These are phyloP conservation scores for Microcebus griseorufus DNA, from an alignment of 2,113 vertebrate species.

Conservation along the genomic window DNA sequence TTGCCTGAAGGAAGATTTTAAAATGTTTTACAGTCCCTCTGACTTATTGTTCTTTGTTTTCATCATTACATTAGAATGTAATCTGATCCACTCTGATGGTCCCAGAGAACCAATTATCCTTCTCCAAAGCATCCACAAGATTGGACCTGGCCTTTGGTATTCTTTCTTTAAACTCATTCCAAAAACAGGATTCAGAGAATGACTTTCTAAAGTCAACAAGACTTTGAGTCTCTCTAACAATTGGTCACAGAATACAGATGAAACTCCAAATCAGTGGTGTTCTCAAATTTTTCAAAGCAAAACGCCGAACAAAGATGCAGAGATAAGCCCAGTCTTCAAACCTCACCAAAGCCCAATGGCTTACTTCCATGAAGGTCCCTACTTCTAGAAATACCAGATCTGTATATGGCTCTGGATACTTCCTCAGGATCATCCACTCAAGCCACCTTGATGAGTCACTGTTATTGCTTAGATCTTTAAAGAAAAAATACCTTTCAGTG, in stretches of 20 bases:
- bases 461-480: background rate
- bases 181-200: slow-evolving; percentile 36
- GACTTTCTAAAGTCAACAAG: slow-evolving; percentile 51
- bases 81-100: background rate
- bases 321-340: slow-evolving; percentile 6
- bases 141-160: background rate
- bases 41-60: background rate
- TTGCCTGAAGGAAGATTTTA: background rate
- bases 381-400: background rate
- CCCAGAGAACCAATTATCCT: slow-evolving; percentile 48
- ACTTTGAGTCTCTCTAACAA: slow-evolving; percentile 22
- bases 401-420: background rate
- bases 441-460: background rate
- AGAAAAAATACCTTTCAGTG: slow-evolving; percentile 17
- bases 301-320: background rate
- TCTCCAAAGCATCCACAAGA: slow-evolving; percentile 15
- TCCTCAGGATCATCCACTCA: background rate
- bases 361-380: background rate
- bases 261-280: background rate
- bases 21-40: background rate
- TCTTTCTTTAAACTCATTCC: slow-evolving; percentile 59
- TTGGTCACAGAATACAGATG: slow-evolving; percentile 7
- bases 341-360: background rate
- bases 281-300: slow-evolving; percentile 16
- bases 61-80: background rate